These are phyloP conservation scores for Loripinus fragilis DNA, from an alignment of 2,888 invertebrate species.

Conservation along the genomic window DNA sequence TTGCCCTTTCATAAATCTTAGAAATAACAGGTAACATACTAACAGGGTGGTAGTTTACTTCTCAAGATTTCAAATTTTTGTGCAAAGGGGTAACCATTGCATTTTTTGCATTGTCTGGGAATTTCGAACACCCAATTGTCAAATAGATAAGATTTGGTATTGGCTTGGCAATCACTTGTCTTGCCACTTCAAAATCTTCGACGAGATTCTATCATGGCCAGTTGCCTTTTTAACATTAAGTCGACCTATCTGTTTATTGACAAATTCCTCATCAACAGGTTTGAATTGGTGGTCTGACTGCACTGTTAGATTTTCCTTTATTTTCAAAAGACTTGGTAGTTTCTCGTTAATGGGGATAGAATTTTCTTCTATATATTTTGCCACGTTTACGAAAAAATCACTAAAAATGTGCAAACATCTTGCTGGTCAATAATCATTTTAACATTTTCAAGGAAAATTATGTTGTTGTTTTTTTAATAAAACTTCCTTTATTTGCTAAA, in stretches of 20 bases:
- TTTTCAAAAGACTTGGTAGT: slow-evolving; percentile 23
- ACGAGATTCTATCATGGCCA: too few relatives aligned
- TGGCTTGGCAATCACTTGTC: not conserved
- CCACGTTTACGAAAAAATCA: slow-evolving; percentile 14
- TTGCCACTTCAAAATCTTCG: slow-evolving; percentile 10
- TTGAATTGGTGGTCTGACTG: too few relatives aligned
- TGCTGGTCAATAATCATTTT: slow-evolving; percentile 10
- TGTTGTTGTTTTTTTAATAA: not conserved
- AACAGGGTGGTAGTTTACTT: slow-evolving; percentile 16
- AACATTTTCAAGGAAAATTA: slow-evolving; percentile 6
- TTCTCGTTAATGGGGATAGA: slow-evolving; percentile 10
- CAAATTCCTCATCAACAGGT: too few relatives aligned
- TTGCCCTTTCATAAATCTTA: too few relatives aligned
- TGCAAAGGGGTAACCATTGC: slow-evolving; percentile 8
- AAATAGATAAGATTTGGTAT: not conserved
- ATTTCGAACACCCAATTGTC: not conserved
- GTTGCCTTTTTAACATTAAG: too few relatives aligned
- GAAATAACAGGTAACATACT: not conserved
- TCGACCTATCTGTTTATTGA: too few relatives aligned
- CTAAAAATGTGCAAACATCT: slow-evolving; percentile 12
- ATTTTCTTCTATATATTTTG: slow-evolving; percentile 15
- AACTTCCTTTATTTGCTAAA: slow-evolving; percentile 10
- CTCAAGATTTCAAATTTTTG: not conserved
- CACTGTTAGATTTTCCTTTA: too few relatives aligned
- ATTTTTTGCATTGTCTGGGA: slow-evolving; percentile 7